These are phyloP conservation scores for Helarctos malayanus DNA, from an alignment of 2,797 vertebrate genomes.

Conservation along the genomic window DNA sequence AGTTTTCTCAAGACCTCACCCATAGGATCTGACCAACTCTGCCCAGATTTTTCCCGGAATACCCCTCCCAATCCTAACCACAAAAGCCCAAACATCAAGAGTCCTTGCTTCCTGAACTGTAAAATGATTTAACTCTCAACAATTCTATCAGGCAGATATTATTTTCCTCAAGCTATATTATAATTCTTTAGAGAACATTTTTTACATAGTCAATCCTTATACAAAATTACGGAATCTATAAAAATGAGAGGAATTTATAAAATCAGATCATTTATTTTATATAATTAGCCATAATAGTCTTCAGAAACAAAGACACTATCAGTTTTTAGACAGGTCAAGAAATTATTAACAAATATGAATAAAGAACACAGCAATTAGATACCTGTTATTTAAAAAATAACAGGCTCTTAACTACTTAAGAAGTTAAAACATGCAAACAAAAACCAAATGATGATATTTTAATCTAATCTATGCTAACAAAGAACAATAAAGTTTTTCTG, in stretches of 20 bases:
- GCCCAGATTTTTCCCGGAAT: neutral
- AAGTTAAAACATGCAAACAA: slow-evolving; percentile 9
- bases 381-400: neutral
- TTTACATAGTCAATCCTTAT: neutral
- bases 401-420: neutral
- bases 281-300: neutral
- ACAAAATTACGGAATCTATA: neutral
- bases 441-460: slow-evolving; percentile 1
- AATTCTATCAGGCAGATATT: neutral
- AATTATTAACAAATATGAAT: neutral
- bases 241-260: neutral
- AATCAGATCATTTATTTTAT: slow-evolving; percentile 13
- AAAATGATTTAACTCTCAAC: neutral
- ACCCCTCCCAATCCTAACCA: neutral
- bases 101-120: neutral
- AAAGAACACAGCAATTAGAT: neutral
- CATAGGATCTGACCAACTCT: neutral
- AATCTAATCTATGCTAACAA: neutral
- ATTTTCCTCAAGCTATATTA: neutral
- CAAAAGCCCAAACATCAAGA: neutral
- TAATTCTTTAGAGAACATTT: neutral
- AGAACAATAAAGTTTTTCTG: neutral
- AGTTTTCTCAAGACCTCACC: neutral
- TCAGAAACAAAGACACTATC: neutral
- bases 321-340: neutral